Evolutionary conservation across 2,113 vertebrate genomes (phyloP).

Genomic region (Nycticryphes semicollaris): DNA sequence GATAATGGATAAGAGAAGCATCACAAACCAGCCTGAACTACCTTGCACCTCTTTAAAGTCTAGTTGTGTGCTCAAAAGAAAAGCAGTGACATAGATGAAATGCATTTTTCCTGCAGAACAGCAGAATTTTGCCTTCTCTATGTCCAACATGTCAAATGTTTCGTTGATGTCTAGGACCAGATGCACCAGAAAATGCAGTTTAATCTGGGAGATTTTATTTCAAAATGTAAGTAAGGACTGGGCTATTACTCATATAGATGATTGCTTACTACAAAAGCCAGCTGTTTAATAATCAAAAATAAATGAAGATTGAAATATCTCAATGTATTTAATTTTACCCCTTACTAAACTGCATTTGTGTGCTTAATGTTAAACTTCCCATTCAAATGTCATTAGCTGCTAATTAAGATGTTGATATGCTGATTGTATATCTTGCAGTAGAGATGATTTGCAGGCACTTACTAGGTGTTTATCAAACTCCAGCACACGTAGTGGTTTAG

Average conservation of each 20-base stretch:
- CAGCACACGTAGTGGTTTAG: conserved; percentile 66
- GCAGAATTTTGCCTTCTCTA: not conserved
- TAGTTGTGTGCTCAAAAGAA: not conserved
- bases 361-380: conserved; percentile 69
- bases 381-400: conserved; percentile 74
- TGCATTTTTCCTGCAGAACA: not conserved
- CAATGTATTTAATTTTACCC: conserved; percentile 29
- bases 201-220: not conserved
- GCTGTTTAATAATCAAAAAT: conserved; percentile 16
- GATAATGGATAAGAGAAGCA: not conserved
- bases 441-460: conserved; percentile 72
- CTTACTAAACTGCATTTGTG: conserved; percentile 41
- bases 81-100: not conserved
- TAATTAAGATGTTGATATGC: conserved; percentile 80
- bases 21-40: not conserved
- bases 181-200: not conserved
- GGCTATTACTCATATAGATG: not conserved
- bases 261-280: not conserved
- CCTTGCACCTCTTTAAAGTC: not conserved
- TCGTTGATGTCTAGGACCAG: not conserved
- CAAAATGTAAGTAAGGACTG: not conserved
- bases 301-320: conserved; percentile 20
- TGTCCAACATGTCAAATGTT: not conserved
- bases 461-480: conserved; percentile 73
- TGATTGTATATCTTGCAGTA: conserved; percentile 71